Conservation (phyloP, 2,797 vertebrate species). For the Peromyscus aztecus region DNA sequence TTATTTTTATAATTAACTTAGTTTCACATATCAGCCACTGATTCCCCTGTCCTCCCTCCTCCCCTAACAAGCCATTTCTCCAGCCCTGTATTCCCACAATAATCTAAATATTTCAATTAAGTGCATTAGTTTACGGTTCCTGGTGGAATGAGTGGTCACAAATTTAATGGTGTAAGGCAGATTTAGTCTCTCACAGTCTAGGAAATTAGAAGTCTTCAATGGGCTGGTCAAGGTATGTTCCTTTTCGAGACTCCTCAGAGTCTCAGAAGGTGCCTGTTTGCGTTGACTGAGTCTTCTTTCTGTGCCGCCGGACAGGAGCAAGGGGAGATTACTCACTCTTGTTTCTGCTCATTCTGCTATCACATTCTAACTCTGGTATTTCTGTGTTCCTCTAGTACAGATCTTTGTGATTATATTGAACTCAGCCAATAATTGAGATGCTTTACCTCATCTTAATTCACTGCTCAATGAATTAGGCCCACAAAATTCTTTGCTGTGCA, state of each 20-base stretch:
- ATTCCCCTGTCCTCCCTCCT: no score
- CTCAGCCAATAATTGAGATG: neutral
- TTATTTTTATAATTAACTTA: no score
- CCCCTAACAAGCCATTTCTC: neutral
- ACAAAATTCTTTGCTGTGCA: neutral
- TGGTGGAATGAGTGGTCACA: neutral
- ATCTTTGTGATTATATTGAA: neutral
- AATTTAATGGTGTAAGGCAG: neutral
- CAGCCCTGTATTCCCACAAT: neutral
- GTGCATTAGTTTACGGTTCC: neutral
- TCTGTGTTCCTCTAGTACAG: neutral
- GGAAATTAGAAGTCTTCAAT: neutral
- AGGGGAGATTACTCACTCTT: neutral
- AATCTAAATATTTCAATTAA: slow-evolving; percentile 41
- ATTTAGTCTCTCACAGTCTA: neutral
- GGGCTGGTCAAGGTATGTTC: neutral
- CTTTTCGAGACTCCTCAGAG: neutral
- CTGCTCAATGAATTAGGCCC: neutral
- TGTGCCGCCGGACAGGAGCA: neutral
- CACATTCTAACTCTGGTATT: neutral
- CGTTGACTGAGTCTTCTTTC: neutral
- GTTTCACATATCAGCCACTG: no score
- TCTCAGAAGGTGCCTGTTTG: neutral
- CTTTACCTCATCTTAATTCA: neutral
- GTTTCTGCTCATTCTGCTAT: neutral